Evolutionary conservation across 2,113 vertebrate genomes (phyloP), one percentile per base, ranked within the genome.

Genomic region (Atrichornis clamosus): DNA sequence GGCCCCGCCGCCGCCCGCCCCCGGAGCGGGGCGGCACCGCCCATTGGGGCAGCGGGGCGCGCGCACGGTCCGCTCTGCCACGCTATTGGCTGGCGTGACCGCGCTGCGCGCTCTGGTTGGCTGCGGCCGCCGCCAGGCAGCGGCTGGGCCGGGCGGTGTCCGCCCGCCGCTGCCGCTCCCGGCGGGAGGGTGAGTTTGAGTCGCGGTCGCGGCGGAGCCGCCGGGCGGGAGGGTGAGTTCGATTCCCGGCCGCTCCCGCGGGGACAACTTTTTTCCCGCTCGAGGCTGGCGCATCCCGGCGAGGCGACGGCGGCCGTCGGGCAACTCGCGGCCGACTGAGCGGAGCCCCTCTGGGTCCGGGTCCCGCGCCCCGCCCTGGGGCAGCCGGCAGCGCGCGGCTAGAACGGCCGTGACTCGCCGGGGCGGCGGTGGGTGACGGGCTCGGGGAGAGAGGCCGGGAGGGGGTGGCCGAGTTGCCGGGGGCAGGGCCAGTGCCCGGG

Each of bases 311-410:
- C 18, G 52, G 58, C 49, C 24, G 73, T 23, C 56, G 62, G 62
- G 50, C 28, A 90, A 64, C 50, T 80, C n/a, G 37, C 58, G 62
- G 83, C 73, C 37, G 70, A 15, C 23, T 69, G 69, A 90, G 37
- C 90, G 62, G 95, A 98, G 97, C 96, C 90, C 97, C 96, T 95
- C 96, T 20, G 97, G 88, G 84, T 92, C 96, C 14, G 86, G 67
- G 59, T 96, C 95, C n/a, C 93, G 96, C 56, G 95, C 97, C 56
- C 96, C 97, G 3, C 94, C 97, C 47, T 88, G 97, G 47, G 96
- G 94, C 47, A 97, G 96, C 50, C 97, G 98, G 39, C 96, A 96
- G 17, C 93, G 97, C 69, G 84, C 97, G 44, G 64, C 80, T 93
- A 97, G 87, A 92, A 96, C 41, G 94, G 75, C 53, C 47, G 86